Evolutionary conservation across 1,140 invertebrate species (phyloP).

Genomic region (Trichomalopsis sarcophagae): DNA sequence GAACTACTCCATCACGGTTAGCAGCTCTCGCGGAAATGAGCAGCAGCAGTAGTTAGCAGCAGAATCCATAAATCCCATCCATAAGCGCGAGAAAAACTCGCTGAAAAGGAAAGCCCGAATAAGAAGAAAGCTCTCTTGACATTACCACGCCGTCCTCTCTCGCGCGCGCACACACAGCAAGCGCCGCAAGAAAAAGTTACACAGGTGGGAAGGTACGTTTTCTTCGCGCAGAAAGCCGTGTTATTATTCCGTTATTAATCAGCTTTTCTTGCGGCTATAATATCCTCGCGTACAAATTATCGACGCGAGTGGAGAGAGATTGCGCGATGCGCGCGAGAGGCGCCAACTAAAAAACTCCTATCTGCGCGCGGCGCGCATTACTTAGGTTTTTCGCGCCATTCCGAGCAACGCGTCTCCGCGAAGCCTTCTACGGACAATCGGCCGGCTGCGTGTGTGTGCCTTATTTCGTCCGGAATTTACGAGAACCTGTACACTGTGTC

Average conservation of each 20-base stretch:
- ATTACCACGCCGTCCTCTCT: too few relatives aligned
- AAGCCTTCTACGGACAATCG: slow-evolving; percentile 29
- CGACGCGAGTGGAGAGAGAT: slow-evolving; percentile 22
- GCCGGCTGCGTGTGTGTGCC: not conserved
- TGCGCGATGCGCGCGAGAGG: not conserved
- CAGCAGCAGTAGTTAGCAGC: not conserved
- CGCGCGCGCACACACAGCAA: too few relatives aligned
- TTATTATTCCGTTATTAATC: slow-evolving; percentile 50
- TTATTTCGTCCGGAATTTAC: slow-evolving; percentile 44
- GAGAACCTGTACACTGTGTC: not conserved
- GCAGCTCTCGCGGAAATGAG: not conserved
- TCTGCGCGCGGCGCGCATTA: slow-evolving; percentile 2
- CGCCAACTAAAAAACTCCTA: not conserved
- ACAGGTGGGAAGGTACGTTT: slow-evolving; percentile 33
- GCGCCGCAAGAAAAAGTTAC: not conserved
- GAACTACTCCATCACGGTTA: too few relatives aligned
- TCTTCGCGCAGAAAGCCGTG: slow-evolving; percentile 16
- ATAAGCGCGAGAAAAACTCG: not conserved
- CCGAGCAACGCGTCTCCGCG: not conserved
- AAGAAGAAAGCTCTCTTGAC: not conserved
- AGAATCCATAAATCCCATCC: not conserved
- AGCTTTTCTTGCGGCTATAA: slow-evolving; percentile 27
- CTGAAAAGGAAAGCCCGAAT: not conserved
- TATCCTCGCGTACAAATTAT: not conserved
- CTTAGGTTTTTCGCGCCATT: slow-evolving; percentile 17